A percentile compares a stretch with the other conserved stretches of the same genome.
Evolutionary conservation across 2,888 invertebrate genomes (phyloP).

Genomic region (Euplexia lucipara): DNA sequence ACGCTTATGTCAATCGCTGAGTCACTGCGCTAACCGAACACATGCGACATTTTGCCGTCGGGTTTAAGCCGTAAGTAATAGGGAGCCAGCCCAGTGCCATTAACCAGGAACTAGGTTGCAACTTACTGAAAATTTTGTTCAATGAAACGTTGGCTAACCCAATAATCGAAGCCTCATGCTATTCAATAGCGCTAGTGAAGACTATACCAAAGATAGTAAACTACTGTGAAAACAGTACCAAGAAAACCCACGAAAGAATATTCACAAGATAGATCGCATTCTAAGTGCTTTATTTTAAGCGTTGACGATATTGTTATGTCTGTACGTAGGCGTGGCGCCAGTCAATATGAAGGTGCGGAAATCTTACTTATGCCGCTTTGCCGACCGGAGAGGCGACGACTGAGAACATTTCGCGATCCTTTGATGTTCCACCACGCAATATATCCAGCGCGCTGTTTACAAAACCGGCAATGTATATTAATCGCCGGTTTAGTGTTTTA

Average conservation of each 20-base stretch:
- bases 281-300: constrained; percentile 85
- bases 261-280: constrained; percentile 77
- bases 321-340: constrained; percentile 77
- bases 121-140: too few species aligned
- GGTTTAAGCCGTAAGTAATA: too few species aligned
- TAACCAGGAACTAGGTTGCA: too few species aligned
- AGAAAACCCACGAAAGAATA: constrained; percentile 54
- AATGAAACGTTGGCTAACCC: too few species aligned
- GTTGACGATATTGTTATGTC: constrained; percentile 82
- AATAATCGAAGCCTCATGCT: too few species aligned
- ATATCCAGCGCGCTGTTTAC: constrained; percentile 63
- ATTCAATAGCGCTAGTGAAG: too few species aligned
- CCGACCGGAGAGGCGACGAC: constrained; percentile 62
- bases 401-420: constrained; percentile 69
- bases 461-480: constrained; percentile 68
- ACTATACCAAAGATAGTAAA: too few species aligned
- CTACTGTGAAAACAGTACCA: constrained; percentile 29
- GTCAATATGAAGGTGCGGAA: constrained; percentile 75
- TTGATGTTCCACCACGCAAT: constrained; percentile 68
- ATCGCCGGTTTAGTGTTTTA: constrained; percentile 66
- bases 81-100: too few species aligned
- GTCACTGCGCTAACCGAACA: too few species aligned
- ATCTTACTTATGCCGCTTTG: constrained; percentile 61
- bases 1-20: too few species aligned
- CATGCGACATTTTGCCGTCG: too few species aligned